Conservation (phyloP, 2,797 vertebrate genomes). For the Pitangus sulphuratus region DNA sequence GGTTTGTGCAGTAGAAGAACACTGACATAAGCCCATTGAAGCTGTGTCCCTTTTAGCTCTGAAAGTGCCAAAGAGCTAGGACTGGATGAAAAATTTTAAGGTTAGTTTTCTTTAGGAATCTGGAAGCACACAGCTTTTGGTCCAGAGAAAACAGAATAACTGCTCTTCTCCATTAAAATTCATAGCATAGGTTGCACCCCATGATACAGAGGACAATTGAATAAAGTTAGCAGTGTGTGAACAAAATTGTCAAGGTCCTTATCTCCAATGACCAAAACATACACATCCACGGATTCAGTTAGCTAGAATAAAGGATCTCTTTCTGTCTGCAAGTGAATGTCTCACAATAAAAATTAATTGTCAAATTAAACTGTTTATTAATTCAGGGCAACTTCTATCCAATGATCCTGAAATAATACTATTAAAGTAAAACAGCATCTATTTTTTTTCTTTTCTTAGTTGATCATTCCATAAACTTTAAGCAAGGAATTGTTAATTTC, state of each 20-base stretch:
- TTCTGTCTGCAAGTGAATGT: not conserved
- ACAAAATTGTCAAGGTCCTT: not conserved
- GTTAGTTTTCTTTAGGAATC: not conserved
- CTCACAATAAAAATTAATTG: not conserved
- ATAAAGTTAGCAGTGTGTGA: slow-evolving; percentile 1
- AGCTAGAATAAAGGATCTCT: not conserved
- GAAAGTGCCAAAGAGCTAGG: not conserved
- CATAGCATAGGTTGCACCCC: not conserved
- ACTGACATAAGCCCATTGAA: not conserved
- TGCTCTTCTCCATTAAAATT: not conserved
- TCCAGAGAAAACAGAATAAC: not conserved
- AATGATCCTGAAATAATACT: not conserved
- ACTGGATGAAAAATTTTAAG: not conserved
- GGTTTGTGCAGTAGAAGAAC: not conserved
- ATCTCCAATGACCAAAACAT: slow-evolving; percentile 3
- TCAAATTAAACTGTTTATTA: not conserved
- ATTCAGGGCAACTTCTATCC: not conserved
- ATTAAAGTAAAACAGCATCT: not conserved
- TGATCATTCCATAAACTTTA: not conserved
- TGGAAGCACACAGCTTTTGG: not conserved
- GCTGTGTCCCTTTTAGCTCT: not conserved
- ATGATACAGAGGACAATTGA: not conserved
- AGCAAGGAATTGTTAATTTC: not conserved
- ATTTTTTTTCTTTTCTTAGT: not conserved
- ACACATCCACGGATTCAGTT: not conserved